Evolutionary conservation across 2,797 vertebrate genomes (phyloP).

Genomic region (Danio tinwini): DNA sequence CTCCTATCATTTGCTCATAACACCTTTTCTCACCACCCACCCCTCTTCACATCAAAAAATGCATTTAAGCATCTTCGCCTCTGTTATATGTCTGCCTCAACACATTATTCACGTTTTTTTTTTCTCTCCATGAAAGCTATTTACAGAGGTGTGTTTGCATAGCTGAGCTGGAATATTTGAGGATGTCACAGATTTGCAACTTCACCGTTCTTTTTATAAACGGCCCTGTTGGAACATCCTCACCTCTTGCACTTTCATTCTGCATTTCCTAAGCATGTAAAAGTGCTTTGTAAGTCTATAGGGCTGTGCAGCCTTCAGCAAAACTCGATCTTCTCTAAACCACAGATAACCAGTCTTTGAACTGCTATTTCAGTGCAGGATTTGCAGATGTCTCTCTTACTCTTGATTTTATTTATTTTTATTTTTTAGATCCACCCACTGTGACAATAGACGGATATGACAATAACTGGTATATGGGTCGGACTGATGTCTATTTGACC

Average conservation of each 20-base stretch:
- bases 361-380: slow-evolving; percentile 1
- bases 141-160: slow-evolving; percentile 39
- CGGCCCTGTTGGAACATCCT: slow-evolving; percentile 33
- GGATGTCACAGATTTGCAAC: slow-evolving; percentile 36
- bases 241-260: slow-evolving; percentile 24
- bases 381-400: slow-evolving; percentile 15
- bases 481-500: slow-evolving; percentile 73
- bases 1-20: slow-evolving; percentile 43
- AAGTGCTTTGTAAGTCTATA: slow-evolving; percentile 5
- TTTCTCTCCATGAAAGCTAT: slow-evolving; percentile 30
- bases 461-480: slow-evolving; percentile 86
- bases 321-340: slow-evolving; percentile 15
- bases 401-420: not conserved
- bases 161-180: slow-evolving; percentile 30
- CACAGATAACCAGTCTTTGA: slow-evolving; percentile 27
- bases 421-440: slow-evolving; percentile 72
- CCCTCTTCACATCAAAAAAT: not conserved
- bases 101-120: slow-evolving; percentile 24
- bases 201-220: slow-evolving; percentile 35
- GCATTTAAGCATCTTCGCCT: slow-evolving; percentile 24
- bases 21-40: slow-evolving; percentile 7
- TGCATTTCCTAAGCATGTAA: not conserved
- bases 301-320: slow-evolving; percentile 44
- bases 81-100: slow-evolving; percentile 13
- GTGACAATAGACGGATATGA: slow-evolving; percentile 86